Conservation (phyloP, 2,888 invertebrate genomes). For the Biston betularia region DNA sequence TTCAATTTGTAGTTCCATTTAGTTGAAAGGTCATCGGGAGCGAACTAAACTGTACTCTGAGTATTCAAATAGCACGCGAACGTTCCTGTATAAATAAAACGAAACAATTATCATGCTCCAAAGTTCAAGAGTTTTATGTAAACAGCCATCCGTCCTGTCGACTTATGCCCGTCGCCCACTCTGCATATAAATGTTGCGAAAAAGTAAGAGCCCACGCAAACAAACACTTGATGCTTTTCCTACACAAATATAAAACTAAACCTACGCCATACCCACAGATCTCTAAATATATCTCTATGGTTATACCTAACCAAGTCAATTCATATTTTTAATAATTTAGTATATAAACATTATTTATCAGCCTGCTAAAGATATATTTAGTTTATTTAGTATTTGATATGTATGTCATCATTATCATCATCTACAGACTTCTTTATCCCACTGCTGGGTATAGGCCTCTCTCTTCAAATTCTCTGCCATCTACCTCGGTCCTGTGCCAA, state of each 20-base stretch:
- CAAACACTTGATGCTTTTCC: slow-evolving; percentile 20
- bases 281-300: too few species aligned
- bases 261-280: background rate
- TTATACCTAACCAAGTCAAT: too few species aligned
- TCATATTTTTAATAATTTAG: too few species aligned
- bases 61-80: background rate
- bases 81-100: background rate
- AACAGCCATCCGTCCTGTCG: slow-evolving; percentile 13
- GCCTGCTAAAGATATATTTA: too few species aligned
- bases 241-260: background rate
- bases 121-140: slow-evolving; percentile 27
- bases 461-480: too few species aligned
- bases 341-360: too few species aligned
- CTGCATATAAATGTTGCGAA: slow-evolving; percentile 28
- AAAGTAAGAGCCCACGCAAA: slow-evolving; percentile 24
- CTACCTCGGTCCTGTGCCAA: too few species aligned
- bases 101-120: slow-evolving; percentile 8
- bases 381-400: too few species aligned
- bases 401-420: too few species aligned
- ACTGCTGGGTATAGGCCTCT: too few species aligned
- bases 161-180: slow-evolving; percentile 14
- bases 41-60: background rate
- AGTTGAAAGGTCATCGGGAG: background rate
- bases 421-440: too few species aligned
- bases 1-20: too few species aligned